A percentile compares a stretch with the other conserved stretches of the same genome.
These are phyloP conservation scores for Eulemur albifrons DNA, from an alignment of 2,797 vertebrate genomes.

Conservation along the genomic window DNA sequence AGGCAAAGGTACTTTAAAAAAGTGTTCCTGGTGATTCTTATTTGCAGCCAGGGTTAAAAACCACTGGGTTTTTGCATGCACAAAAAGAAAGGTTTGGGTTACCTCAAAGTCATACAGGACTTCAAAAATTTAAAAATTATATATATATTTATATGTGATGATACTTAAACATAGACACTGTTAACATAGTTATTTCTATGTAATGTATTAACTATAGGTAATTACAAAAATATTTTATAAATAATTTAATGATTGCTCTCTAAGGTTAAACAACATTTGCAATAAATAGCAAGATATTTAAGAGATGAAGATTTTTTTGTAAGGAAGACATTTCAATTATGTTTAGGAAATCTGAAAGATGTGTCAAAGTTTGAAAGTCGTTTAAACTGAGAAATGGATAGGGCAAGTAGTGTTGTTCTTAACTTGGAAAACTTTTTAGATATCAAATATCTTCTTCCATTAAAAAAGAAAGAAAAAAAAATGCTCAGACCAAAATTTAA, in stretches of 20 bases:
- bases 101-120: background rate
- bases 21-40: background rate
- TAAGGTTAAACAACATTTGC: slow-evolving; percentile 52
- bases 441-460: background rate
- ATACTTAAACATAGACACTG: background rate
- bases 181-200: slow-evolving; percentile 10
- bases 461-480: slow-evolving; percentile 6
- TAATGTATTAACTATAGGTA: slow-evolving; percentile 11
- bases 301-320: slow-evolving; percentile 60
- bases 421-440: background rate
- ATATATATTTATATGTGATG: slow-evolving; percentile 18
- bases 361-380: background rate
- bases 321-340: slow-evolving; percentile 60
- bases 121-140: slow-evolving; percentile 42
- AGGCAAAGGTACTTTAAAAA: background rate
- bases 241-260: slow-evolving; percentile 76
- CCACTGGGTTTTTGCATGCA: background rate
- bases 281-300: slow-evolving; percentile 82
- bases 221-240: slow-evolving; percentile 71
- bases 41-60: slow-evolving; percentile 33
- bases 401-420: slow-evolving; percentile 44
- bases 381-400: background rate
- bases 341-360: slow-evolving; percentile 42
- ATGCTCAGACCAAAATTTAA: slow-evolving; percentile 22
- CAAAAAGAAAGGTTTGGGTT: background rate